These are phyloP conservation scores for Ariolimax columbianus DNA, from an alignment of 2,888 invertebrate species.

Conservation along the genomic window DNA sequence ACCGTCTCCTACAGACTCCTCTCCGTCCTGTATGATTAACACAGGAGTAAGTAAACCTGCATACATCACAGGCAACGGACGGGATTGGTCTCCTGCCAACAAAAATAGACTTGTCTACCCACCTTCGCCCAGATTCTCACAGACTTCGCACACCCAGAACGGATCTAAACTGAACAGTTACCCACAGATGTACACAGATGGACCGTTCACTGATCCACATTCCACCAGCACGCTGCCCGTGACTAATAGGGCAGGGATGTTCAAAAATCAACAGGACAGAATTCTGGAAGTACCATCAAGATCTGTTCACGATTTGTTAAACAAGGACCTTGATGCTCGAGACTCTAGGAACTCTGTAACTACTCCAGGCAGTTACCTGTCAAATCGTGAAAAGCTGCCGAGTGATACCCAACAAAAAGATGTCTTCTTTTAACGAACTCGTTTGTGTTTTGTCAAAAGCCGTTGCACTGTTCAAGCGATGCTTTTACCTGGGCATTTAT, in stretches of 20 bases:
- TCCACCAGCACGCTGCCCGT: conserved; percentile 1
- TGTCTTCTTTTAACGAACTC: too few relatives aligned
- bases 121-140: conserved; percentile 29
- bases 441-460: too few relatives aligned
- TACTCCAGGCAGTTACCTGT: conserved; percentile 54
- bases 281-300: neutral
- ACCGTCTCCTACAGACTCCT: neutral
- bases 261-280: neutral
- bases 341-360: conserved; percentile 54
- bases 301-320: conserved; percentile 50
- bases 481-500: too few relatives aligned
- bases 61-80: neutral
- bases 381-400: too few relatives aligned
- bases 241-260: conserved; percentile 1
- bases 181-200: conserved; percentile 33
- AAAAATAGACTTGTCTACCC: neutral
- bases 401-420: too few relatives aligned
- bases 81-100: neutral
- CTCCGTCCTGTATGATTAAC: neutral
- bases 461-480: too few relatives aligned
- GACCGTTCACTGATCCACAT: neutral
- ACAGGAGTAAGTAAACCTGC: neutral
- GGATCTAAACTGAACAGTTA: conserved; percentile 13
- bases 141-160: neutral
- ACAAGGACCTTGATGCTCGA: conserved; percentile 44